Evolutionary conservation across 2,888 invertebrate species (phyloP), one percentile per base, ranked within the genome.

Genomic region (Rhingia campestris): DNA sequence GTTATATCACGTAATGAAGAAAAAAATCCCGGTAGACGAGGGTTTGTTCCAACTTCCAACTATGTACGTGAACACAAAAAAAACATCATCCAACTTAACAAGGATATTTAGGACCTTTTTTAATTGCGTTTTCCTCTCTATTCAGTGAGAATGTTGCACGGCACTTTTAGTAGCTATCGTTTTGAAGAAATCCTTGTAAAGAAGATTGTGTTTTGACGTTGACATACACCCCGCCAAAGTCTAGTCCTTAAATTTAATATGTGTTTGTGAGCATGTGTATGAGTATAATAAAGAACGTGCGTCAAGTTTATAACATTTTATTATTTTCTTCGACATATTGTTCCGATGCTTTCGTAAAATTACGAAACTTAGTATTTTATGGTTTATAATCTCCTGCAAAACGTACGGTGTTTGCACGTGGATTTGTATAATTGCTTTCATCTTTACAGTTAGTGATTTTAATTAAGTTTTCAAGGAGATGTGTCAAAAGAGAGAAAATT

Each of bases 381-480:
- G 77, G 70, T 39, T 64, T 56, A 12, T 54, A 22, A 22, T 22
- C 22, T 22, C 22, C 22, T 22, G 22, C 2, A 22, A 22, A 22
- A 22, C 22, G 22, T 22, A 22, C 22, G 37, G 63, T 63, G 63
- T 51, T 67, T 67, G 74, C 74, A 74, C 70, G 81, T 70, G 69
- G 33, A 76, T 61, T 39, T 53, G 58, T 35, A 12, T 80, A 80
- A 81, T 75, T 81, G 59, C 69, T 59, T 75, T 64, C 51, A 81
- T 75, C 75, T 45, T 32, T 59, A 59, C 70, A 59, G 64, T 70
- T 64, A 59, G 64, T 41, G 70, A 59, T 75, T 81, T 81, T 75
- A 81, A 81, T 81, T 81, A 81, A 81, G 70, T 81, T 41, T 58
- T 70, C 47, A 70, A 53, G 70, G 30, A 49, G 22, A 30, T 22